Percentiles rank a stretch among this genome's conserved stretches.
phyloP scores from a whole-genome alignment of 2,888 invertebrate species.

The Nomada fabriciana region DNA sequence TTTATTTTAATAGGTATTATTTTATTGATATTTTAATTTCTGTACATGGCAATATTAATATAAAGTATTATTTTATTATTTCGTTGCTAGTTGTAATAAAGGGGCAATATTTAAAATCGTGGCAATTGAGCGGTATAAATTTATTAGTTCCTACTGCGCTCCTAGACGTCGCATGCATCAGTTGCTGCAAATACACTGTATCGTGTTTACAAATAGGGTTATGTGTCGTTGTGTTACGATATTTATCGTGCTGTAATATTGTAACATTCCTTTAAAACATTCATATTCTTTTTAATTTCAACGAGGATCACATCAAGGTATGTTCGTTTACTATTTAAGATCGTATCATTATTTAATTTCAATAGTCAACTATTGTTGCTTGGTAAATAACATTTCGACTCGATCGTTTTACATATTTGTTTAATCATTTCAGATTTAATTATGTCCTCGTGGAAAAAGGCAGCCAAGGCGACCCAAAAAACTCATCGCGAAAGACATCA shows the following conservation, averaged over 20 bases:
- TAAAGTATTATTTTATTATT: not conserved
- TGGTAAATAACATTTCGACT: not conserved
- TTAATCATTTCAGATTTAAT: slow-evolving; percentile 41
- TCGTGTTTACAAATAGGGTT: slow-evolving; percentile 37
- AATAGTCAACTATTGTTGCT: not conserved
- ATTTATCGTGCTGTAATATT: not conserved
- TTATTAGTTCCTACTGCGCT: not conserved
- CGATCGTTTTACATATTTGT: not conserved
- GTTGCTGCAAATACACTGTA: not conserved
- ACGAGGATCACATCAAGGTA: not conserved
- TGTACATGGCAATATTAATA: not conserved
- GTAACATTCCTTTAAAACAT: not conserved
- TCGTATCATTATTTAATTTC: not conserved
- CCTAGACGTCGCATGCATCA: not conserved
- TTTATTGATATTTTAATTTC: not conserved
- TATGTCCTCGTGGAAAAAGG: slow-evolving; percentile 97
- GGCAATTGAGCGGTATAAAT: not conserved
- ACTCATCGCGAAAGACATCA: slow-evolving; percentile 94
- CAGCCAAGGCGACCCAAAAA: slow-evolving; percentile 93
- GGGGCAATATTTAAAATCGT: not conserved
- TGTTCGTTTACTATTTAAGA: not conserved
- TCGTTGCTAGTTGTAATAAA: slow-evolving; percentile 15
- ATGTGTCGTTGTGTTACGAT: slow-evolving; percentile 11
- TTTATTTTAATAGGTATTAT: not conserved
- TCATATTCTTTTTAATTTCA: not conserved